Conservation (phyloP, 2,113 vertebrate species). For the Otolemur garnettii region DNA sequence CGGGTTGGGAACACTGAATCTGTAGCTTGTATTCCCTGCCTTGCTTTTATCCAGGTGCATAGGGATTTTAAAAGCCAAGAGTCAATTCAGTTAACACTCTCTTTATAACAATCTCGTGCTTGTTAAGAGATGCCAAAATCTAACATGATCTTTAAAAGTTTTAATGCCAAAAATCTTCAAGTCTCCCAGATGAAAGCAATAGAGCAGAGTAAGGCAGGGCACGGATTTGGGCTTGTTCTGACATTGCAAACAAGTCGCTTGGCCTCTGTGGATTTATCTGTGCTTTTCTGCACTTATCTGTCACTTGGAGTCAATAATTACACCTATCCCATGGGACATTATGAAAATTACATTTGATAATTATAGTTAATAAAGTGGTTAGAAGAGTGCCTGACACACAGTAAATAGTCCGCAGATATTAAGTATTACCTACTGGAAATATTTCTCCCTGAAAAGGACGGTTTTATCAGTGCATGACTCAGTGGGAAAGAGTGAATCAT, state of each 20-base stretch:
- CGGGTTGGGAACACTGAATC: not conserved
- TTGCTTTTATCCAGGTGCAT: not conserved
- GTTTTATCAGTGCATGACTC: not conserved
- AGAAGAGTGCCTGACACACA: not conserved
- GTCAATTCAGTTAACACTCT: not conserved
- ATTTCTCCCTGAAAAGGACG: not conserved
- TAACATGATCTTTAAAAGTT: not conserved
- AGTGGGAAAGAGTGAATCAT: not conserved
- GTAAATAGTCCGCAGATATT: not conserved
- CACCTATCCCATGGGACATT: not conserved
- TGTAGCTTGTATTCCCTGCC: not conserved
- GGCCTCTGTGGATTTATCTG: not conserved
- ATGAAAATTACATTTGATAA: not conserved
- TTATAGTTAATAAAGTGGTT: not conserved
- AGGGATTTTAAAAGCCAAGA: not conserved
- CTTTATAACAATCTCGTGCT: not conserved
- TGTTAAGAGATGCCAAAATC: not conserved
- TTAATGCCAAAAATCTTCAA: conserved; percentile 24
- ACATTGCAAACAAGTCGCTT: not conserved
- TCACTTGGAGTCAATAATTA: not conserved
- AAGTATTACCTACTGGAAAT: not conserved
- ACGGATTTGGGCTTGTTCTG: not conserved
- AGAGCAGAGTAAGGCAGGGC: not conserved
- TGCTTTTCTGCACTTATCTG: not conserved
- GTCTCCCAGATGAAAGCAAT: not conserved